These are phyloP conservation scores for Anniella stebbinsi DNA, from an alignment of 2,797 vertebrate genomes.

Conservation along the genomic window DNA sequence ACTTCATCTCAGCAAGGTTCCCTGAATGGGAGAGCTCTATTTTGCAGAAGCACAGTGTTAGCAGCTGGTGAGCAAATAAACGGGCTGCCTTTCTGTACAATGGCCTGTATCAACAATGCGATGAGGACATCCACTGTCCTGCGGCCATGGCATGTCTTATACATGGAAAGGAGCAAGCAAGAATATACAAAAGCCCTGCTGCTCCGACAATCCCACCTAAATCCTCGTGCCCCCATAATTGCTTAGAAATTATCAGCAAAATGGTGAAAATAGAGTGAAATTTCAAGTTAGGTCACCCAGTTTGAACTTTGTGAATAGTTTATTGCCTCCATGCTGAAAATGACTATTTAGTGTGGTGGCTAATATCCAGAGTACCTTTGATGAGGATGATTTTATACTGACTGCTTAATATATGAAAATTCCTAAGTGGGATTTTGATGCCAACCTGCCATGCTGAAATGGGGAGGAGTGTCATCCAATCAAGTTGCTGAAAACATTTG, in stretches of 20 bases:
- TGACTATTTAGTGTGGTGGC: background rate
- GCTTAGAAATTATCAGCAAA: background rate
- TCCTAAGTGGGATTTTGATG: too few relatives aligned
- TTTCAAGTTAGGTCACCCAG: background rate
- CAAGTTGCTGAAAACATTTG: background rate
- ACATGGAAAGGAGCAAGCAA: background rate
- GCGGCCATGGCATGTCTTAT: background rate
- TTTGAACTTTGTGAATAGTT: background rate
- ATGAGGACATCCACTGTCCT: background rate
- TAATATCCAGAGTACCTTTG: background rate
- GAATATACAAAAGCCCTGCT: too few relatives aligned
- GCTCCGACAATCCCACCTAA: background rate
- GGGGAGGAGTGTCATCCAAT: background rate
- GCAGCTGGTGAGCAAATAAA: background rate
- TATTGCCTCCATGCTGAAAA: background rate
- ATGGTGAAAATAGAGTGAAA: background rate
- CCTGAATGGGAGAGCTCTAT: background rate
- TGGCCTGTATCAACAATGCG: background rate
- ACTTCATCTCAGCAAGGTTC: background rate
- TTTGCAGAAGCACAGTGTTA: background rate
- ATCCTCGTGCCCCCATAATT: background rate
- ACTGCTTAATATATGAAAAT: too few relatives aligned
- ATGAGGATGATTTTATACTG: too few relatives aligned
- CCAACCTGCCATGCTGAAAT: background rate
- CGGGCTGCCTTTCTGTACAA: background rate